Evolutionary conservation across 2,888 invertebrate genomes (phyloP).

Genomic region (Acanthosoma haemorrhoidale): DNA sequence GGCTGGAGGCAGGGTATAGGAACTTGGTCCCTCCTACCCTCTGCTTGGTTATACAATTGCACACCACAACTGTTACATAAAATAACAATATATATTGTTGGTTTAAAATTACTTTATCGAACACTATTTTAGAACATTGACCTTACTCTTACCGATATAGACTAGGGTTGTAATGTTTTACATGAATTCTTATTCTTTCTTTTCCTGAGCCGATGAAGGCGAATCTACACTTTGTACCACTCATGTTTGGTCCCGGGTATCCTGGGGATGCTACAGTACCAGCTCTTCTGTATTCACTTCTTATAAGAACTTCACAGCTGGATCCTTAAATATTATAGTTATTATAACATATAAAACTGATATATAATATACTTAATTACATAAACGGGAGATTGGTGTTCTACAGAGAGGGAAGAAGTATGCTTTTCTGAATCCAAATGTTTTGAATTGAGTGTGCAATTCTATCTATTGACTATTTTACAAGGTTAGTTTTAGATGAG

Average conservation of each 20-base stretch:
- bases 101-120: too few species aligned
- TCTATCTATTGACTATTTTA: too few species aligned
- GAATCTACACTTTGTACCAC: constrained; percentile 76
- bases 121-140: not conserved
- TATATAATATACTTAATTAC: not conserved
- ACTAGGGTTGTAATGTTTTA: constrained; percentile 62
- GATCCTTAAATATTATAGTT: constrained; percentile 54
- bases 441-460: too few species aligned
- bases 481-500: too few species aligned
- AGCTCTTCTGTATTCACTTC: constrained; percentile 63
- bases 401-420: too few species aligned
- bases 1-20: constrained; percentile 16
- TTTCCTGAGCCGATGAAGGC: constrained; percentile 81
- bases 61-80: not conserved
- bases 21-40: not conserved
- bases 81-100: not conserved
- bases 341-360: not conserved
- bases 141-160: not conserved
- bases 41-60: not conserved
- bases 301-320: constrained; percentile 69
- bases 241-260: constrained; percentile 69
- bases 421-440: too few species aligned
- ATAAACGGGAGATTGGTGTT: too few species aligned
- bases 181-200: constrained; percentile 77
- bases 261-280: constrained; percentile 80